phyloP scores from a whole-genome alignment of 92 coral and sea anemone genomes.

The Phenganax marumi region DNA sequence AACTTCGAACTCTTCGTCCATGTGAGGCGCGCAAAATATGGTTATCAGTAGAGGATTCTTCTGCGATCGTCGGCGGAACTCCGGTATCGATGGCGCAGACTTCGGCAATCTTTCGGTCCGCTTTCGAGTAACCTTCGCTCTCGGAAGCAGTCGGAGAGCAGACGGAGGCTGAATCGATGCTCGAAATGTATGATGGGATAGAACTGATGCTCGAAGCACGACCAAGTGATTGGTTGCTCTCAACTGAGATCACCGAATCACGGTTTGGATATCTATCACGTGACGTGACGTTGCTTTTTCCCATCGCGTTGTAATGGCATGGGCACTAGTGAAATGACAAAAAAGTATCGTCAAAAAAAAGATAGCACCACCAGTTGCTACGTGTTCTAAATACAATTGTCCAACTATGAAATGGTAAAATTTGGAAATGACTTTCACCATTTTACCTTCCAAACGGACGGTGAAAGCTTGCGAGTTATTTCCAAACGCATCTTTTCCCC shows the following conservation, averaged over 20 bases:
- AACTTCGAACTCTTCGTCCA: constrained; percentile 26
- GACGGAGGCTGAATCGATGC: constrained; percentile 36
- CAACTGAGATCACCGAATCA: constrained; percentile 38
- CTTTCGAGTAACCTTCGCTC: constrained; percentile 26
- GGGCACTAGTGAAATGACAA: constrained; percentile 21
- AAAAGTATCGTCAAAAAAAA: background rate
- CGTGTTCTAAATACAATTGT: background rate
- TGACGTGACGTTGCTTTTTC: background rate
- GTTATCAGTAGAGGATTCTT: constrained; percentile 36
- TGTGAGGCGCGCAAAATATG: background rate
- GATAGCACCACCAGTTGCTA: background rate
- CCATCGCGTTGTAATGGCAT: constrained; percentile 17
- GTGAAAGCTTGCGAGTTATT: constrained; percentile 67
- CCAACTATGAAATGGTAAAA: no score
- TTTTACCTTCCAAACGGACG: constrained; percentile 20
- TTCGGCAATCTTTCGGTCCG: constrained; percentile 26
- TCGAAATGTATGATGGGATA: constrained; percentile 42
- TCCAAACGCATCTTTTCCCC: constrained; percentile 87
- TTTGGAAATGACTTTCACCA: background rate
- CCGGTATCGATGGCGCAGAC: constrained; percentile 31
- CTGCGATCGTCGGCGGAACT: constrained; percentile 44
- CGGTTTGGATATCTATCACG: constrained; percentile 41
- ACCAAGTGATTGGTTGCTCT: constrained; percentile 39
- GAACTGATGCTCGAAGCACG: constrained; percentile 36
- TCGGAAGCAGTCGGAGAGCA: constrained; percentile 36